Evolutionary conservation across 2,113 vertebrate species (phyloP).

Genomic region (Semicossyphus pulcher): DNA sequence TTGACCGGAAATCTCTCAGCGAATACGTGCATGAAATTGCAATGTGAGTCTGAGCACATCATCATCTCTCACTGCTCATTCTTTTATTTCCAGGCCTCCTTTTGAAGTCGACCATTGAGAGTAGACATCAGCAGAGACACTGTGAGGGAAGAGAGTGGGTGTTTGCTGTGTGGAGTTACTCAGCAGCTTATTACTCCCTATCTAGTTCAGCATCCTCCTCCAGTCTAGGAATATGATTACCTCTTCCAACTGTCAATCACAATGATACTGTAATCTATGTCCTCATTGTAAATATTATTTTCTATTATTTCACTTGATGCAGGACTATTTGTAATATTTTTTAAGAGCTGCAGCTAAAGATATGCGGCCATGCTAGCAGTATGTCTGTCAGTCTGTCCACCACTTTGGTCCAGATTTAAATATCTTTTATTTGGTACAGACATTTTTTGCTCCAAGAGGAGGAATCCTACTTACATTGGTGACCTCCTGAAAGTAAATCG

Average conservation of each 20-base stretch:
- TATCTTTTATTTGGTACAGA: not conserved
- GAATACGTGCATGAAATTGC: conserved; percentile 2
- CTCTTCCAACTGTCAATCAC: not conserved
- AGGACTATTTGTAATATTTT: not conserved
- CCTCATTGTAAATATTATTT: not conserved
- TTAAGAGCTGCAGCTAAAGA: not conserved
- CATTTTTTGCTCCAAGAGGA: not conserved
- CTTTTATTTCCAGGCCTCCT: conserved; percentile 27
- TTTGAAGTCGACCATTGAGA: conserved; percentile 38
- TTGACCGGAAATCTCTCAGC: conserved; percentile 8
- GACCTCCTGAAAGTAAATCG: not conserved
- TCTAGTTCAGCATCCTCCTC: not conserved
- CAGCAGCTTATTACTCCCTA: not conserved
- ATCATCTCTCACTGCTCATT: conserved; percentile 4
- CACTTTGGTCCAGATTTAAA: not conserved
- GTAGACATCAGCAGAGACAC: conserved; percentile 22
- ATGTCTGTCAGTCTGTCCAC: too few relatives aligned
- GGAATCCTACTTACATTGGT: not conserved
- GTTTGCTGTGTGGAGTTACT: not conserved
- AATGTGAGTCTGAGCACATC: not conserved
- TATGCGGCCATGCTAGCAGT: too few relatives aligned
- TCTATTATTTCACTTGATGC: not conserved
- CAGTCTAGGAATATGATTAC: not conserved
- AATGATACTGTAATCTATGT: not conserved
- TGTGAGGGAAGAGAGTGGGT: not conserved